A percentile compares a stretch with the other conserved stretches of the same genome.
Conservation (phyloP, 2,113 vertebrate species). For the Petaurus breviceps region DNA sequence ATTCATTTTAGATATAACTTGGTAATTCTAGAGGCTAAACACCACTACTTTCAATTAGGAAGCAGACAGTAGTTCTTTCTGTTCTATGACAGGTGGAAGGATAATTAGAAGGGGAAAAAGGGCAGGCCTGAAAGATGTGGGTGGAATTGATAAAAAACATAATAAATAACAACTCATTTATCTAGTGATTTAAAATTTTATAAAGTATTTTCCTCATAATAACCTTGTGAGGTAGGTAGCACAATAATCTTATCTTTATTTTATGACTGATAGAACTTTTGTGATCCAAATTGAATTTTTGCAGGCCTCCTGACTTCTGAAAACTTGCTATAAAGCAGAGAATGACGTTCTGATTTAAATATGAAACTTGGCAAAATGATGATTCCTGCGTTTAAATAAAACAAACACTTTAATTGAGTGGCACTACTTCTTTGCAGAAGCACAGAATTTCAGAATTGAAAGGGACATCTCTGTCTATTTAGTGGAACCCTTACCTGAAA, state of each 20-base stretch:
- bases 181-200: not conserved
- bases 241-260: not conserved
- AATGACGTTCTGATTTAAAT: conserved; percentile 48
- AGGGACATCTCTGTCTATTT: not conserved
- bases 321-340: conserved; percentile 8
- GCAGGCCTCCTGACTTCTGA: conserved; percentile 36
- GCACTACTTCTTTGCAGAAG: not conserved
- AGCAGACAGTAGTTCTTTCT: not conserved
- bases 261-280: not conserved
- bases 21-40: not conserved
- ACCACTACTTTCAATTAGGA: not conserved
- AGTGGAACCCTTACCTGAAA: not conserved
- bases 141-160: not conserved
- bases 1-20: conserved; percentile 21
- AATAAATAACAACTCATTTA: not conserved
- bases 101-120: not conserved
- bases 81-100: not conserved
- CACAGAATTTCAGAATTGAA: not conserved
- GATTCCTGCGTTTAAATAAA: not conserved
- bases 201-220: not conserved
- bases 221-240: not conserved
- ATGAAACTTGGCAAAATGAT: conserved; percentile 37
- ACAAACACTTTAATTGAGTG: not conserved
- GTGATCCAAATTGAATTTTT: conserved; percentile 28
- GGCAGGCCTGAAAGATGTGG: not conserved